Conservation (phyloP, 2,888 invertebrate species). For the Malthinus flaveolus region DNA sequence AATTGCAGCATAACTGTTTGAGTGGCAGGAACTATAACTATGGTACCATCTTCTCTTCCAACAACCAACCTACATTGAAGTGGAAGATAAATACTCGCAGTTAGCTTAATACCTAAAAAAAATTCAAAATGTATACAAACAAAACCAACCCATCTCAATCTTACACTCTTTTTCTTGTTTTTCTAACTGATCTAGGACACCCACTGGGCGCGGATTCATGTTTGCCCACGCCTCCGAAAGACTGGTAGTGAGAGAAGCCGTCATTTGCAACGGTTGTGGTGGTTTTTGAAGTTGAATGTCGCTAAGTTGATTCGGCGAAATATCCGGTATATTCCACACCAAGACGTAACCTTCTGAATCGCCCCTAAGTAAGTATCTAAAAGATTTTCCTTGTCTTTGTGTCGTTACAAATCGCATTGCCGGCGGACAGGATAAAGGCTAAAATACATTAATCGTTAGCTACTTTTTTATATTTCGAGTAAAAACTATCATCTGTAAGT, state of each 20-base stretch:
- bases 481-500: too few relatives aligned
- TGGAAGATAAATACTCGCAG: constrained; percentile 92
- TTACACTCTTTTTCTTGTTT: constrained; percentile 68
- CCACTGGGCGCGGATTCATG: constrained; percentile 86
- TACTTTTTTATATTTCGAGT: too few relatives aligned
- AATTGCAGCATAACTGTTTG: constrained; percentile 93
- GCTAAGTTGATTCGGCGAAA: constrained; percentile 65
- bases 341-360: constrained; percentile 91
- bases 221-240: constrained; percentile 85
- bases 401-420: constrained; percentile 81
- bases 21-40: constrained; percentile 93
- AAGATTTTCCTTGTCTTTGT: constrained; percentile 66
- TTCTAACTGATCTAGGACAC: constrained; percentile 87
- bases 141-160: constrained; percentile 18
- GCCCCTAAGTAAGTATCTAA: constrained; percentile 77
- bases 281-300: constrained; percentile 61
- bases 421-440: constrained; percentile 89
- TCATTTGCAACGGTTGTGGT: constrained; percentile 57
- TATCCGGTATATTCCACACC: constrained; percentile 87
- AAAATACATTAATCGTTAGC: constrained; percentile 34
- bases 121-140: background rate
- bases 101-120: constrained; percentile 69
- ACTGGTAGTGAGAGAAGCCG: constrained; percentile 80
- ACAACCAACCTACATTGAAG: constrained; percentile 92
- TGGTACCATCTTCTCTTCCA: constrained; percentile 93